A percentile compares a stretch with the other conserved stretches of the same genome.
Evolutionary conservation across 1,140 invertebrate genomes (phyloP).

Genomic region (Aricia agestis): DNA sequence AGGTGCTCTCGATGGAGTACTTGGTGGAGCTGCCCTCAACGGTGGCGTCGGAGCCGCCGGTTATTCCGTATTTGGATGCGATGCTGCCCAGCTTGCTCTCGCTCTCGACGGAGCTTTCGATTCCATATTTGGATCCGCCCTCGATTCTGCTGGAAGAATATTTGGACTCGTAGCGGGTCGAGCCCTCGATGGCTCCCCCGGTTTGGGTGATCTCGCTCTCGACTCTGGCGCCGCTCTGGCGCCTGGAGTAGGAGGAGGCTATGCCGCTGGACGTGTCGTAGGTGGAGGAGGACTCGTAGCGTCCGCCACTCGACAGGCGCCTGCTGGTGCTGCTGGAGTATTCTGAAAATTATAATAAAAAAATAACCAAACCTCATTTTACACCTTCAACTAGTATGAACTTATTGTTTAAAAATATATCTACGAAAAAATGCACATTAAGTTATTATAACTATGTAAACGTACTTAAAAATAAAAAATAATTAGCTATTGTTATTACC

Average conservation of each 20-base stretch:
- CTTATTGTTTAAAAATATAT: background rate
- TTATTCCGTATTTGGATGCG: slow-evolving; percentile 49
- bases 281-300: slow-evolving; percentile 73
- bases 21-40: slow-evolving; percentile 47
- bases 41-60: slow-evolving; percentile 43
- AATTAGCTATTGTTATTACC: slow-evolving; percentile 54
- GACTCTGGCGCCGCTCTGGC: slow-evolving; percentile 56
- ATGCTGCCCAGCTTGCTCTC: slow-evolving; percentile 46
- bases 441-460: background rate
- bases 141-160: slow-evolving; percentile 50
- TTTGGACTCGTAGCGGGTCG: slow-evolving; percentile 55
- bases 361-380: too few species aligned
- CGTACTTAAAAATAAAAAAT: background rate
- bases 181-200: slow-evolving; percentile 47
- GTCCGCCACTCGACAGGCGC: slow-evolving; percentile 65
- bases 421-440: background rate
- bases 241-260: slow-evolving; percentile 53
- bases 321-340: slow-evolving; percentile 76
- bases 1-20: slow-evolving; percentile 41
- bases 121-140: slow-evolving; percentile 51
- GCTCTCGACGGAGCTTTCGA: slow-evolving; percentile 36
- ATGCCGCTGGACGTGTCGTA: slow-evolving; percentile 46
- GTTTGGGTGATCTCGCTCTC: slow-evolving; percentile 53
- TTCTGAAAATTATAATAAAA: slow-evolving; percentile 60
- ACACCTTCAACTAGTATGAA: too few species aligned